Evolutionary conservation across 2,888 invertebrate genomes (phyloP), one percentile per base, ranked within the genome.

Genomic region (Ormyrus rosae): DNA sequence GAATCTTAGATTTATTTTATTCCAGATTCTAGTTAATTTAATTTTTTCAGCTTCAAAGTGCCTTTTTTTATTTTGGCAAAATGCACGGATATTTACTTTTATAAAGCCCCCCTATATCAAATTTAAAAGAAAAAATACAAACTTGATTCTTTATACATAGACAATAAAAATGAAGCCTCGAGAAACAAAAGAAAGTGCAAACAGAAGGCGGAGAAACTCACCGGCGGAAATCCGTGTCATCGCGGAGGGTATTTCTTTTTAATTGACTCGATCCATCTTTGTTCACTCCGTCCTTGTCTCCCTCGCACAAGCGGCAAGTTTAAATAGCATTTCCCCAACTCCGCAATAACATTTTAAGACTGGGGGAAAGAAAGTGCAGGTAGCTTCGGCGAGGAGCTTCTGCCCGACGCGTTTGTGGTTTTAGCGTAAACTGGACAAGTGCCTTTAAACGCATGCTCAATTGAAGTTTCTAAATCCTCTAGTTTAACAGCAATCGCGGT

Each of bases 391-490:
- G 13, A 11, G 11, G 11, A 58, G 56, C 56, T 10, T 6, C 13
- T 58, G n/a, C 11, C 13, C n/a, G 6, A n/a, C 11, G 9, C 13
- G 48, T 46, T 34, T 46, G 53, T 13, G 61, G 53, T 61, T 50
- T 51, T 51, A 61, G 61, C 53, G 60, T 68, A 70, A 63, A 48
- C 63, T 46, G 56, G 64, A 77, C 77, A 56, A 77, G 64, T 58
- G 64, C 68, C 63, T 10, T 58, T 53, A 56, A 80, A 71, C 67
- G 71, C 80, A 80, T 71, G 80, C 67, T 75, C 75, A 71, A 80
- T 80, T 76, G 71, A 76, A 80, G 80, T 76, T 76, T 71, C 71
- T 48, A 70, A 80, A 80, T 80, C 64, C 74, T 13, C 46, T 13
- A 50, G 55, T 61, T 78, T 68, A 78, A 51, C 68, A 11, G 55